Base-by-base conservation (phyloP, 1,140 invertebrate genomes). In the Phocides pigmalion region DNA sequence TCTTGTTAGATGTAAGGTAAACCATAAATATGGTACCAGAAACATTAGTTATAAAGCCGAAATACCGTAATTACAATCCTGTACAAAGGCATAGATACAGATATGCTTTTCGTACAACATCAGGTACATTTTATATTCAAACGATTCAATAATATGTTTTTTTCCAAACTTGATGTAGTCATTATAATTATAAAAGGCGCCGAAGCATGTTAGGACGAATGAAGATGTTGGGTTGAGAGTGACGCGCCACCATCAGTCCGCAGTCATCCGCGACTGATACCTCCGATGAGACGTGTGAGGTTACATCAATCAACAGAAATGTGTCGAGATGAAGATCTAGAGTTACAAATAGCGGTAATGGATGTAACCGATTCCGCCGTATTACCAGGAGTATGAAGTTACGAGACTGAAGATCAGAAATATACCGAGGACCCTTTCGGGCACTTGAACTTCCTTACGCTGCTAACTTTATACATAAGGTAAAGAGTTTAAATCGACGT, bases 321-420 rank as follows among this genome's bases (percentile, higher is more conserved):
- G n/a, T n/a, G n/a, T 17, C n/a, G 9, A 32, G 12, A 61, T 61
- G 56, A 61, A 47, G 56, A 19, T 46, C 42, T 61, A 47, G 28
- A n/a, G 44, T 61, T 61, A 47, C 56, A 61, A 47, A 47, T 47
- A 47, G 28, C 42, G 56, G 56, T 37, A 47, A 61, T 37, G 11
- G 44, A 47, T 61, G 56, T 49, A 47, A 61, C 56, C 12, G 15
- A 61, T 47, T 16, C 44, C 42, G 15, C 0, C 5, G 4, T 28
- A 47, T 49, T 47, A n/a, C 56, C 56, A 49, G 56, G 42, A 47
- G 56, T 61, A 61, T 61, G 28, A 12, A 47, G 28, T 61, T 61
- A 17, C 56, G 9, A 14, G 3, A 5, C 12, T 39, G 3, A 17
- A 51, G 6, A 17, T 9, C 4, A 6, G 2, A 0, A 42, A 42